Conservation (phyloP, 2,797 vertebrate species). For the Pampus argenteus region DNA sequence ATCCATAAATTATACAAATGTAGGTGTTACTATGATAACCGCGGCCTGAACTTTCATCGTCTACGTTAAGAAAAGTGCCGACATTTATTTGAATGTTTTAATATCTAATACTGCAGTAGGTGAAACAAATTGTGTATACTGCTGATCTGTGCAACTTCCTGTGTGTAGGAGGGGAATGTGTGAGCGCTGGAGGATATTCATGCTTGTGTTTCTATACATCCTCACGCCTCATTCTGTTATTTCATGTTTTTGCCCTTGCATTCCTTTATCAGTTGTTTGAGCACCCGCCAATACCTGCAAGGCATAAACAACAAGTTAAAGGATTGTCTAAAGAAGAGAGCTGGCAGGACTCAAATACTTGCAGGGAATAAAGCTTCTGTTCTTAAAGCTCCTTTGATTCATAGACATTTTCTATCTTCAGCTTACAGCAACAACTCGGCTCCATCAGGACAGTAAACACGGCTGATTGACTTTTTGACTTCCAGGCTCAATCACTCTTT, state of each 20-base stretch:
- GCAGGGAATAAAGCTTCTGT: conserved; percentile 38
- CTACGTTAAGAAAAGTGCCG: background rate
- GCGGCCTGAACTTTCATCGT: conserved; percentile 12
- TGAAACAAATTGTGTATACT: background rate
- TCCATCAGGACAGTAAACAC: conserved; percentile 46
- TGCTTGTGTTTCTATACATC: conserved; percentile 19
- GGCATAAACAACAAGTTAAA: conserved; percentile 55
- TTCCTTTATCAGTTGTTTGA: conserved; percentile 30
- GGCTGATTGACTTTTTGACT: conserved; percentile 55
- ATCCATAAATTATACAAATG: conserved; percentile 2
- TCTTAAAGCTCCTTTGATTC: conserved; percentile 59
- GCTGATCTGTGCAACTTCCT: background rate
- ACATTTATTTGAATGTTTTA: background rate
- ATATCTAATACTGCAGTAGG: background rate
- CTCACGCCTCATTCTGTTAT: conserved; percentile 1
- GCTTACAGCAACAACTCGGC: conserved; percentile 22
- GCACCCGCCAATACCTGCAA: conserved; percentile 30
- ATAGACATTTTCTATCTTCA: conserved; percentile 42
- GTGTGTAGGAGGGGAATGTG: conserved; percentile 3
- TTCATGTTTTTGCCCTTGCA: conserved; percentile 9
- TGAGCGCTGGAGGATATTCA: background rate
- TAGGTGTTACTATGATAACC: background rate
- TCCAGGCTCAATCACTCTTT: background rate
- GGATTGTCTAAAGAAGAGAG: conserved; percentile 46
- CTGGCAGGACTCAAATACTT: conserved; percentile 52